Evolutionary conservation across 2,113 vertebrate species (phyloP), one percentile per base, ranked within the genome.

Genomic region (Daphoenositta chrysoptera): DNA sequence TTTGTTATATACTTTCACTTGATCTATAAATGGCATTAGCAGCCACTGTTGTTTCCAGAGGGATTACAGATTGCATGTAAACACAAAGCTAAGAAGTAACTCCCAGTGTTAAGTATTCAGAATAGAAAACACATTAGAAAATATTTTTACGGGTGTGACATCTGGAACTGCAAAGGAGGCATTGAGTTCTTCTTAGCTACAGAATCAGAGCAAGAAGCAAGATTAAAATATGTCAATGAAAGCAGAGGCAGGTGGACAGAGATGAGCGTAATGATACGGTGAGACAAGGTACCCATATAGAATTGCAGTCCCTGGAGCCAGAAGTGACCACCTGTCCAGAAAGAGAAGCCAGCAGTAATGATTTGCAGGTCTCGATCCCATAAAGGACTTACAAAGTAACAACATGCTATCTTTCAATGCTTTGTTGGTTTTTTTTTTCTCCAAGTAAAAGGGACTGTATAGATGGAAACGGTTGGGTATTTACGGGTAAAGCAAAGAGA

Each of bases 381-480:
- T 37, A 61, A 87, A 42, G 21, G 27, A 90, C 15, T 76, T 76
- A 56, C 1, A 79, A 50, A 40, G 28, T 13, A 89, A 51, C 11
- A 77, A 76, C 27, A 88, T 5, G 5, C 30, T 76, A 33, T 57
- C 39, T 90, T 86, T 83, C 64, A 69, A n/a, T n/a, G n/a, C n/a
- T n/a, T n/a, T n/a, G n/a, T 22, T 45, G 12, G 1, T 1, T 5
- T 7, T 12, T 71, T 42, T 13, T 3, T 1, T 0, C 1, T 5
- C 6, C 44, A 42, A 33, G 35, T 65, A 44, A 83, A 79, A 77
- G 8, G 7, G 31, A 48, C 6, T 30, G 22, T 18, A n/a, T 12
- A 63, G 47, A 30, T 40, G 15, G 60, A 88, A 86, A 20, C 10
- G 4, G 14, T 18, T 78, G 64, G 22, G 8, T 61, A 65, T 54